Base-by-base conservation (phyloP, 1,140 invertebrate genomes). In the Aleiodes sp. region DNA sequence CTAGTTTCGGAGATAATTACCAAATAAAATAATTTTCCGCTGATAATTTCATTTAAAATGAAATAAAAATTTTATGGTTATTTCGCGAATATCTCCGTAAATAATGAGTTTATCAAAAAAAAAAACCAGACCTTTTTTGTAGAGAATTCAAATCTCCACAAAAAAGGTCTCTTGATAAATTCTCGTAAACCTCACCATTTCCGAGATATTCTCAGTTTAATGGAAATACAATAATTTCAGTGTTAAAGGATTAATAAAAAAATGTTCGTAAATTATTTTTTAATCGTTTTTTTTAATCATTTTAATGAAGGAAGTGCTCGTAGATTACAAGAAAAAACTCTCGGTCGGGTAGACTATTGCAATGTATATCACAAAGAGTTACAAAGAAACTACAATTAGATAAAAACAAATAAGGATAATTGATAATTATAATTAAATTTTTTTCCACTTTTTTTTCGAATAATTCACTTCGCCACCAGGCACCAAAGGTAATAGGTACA, bases 331-430 rank as follows among this genome's bases (percentile, higher is more conserved):
- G 84, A 82, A 79, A 82, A 68, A 78, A 83, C 77, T 78, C 74
- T 81, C 75, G 77, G 74, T 84, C 77, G 75, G 76, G 76, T 83
- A 83, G 81, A 85, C 83, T 85, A 86, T 86, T 86, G 83, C 83
- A 84, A 84, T 84, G 78, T 85, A 84, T 85, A 86, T 84, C 84
- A 86, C 84, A 86, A 86, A 84, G 76, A 84, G 82, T 84, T 85
- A 86, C 84, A 85, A 85, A 81, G 82, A 86, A 83, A 83, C 81
- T 84, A 86, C 79, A 82, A 84, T 84, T 86, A 83, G 78, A 82
- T 82, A 83, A 85, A 85, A 84, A 84, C 81, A 82, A 84, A 83
- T 80, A 82, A 80, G 78, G 80, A 79, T 82, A 84, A 78, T n/a
- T n/a, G n/a, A n/a, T 81, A 78, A 78, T 80, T 19, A 70, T 69